These are phyloP conservation scores for Malachius bipustulatus DNA, from an alignment of 2,888 invertebrate genomes.

Conservation along the genomic window DNA sequence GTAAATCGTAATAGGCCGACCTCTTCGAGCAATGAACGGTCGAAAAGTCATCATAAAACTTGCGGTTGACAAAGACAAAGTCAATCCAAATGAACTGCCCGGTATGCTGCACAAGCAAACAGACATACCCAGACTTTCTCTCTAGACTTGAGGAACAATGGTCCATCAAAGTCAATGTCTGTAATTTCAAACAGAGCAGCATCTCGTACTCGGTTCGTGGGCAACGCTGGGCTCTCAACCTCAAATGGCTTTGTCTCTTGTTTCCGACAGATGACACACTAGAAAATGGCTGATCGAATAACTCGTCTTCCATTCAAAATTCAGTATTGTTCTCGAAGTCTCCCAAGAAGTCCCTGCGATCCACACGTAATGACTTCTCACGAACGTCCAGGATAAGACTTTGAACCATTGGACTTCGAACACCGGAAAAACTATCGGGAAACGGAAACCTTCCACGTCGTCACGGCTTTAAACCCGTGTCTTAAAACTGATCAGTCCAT, in stretches of 20 bases:
- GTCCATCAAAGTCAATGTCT: conserved; percentile 31
- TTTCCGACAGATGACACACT: conserved; percentile 18
- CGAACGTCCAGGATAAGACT: no score
- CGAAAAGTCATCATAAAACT: conserved; percentile 26
- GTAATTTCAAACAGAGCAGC: conserved; percentile 22
- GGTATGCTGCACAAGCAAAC: conserved; percentile 31
- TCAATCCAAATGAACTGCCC: conserved; percentile 32
- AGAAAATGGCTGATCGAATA: no score
- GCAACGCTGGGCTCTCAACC: conserved; percentile 20
- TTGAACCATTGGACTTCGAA: no score
- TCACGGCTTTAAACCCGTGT: no score
- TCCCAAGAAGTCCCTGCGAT: no score
- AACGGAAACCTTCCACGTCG: no score
- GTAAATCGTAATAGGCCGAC: conserved; percentile 26
- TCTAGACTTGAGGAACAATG: conserved; percentile 22
- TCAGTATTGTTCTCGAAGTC: no score
- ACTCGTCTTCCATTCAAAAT: no score
- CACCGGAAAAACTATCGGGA: no score
- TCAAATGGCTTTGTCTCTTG: conserved; percentile 15
- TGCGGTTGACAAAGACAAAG: conserved; percentile 23
- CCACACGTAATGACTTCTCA: no score
- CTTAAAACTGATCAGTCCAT: no score
- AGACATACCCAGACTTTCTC: conserved; percentile 28
- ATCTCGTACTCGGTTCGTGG: conserved; percentile 22
- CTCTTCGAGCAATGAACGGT: conserved; percentile 27